Percentiles rank a stretch among this genome's conserved stretches.
These are phyloP conservation scores for Synergus gifuensis DNA, from an alignment of 2,888 invertebrate genomes.

Conservation along the genomic window DNA sequence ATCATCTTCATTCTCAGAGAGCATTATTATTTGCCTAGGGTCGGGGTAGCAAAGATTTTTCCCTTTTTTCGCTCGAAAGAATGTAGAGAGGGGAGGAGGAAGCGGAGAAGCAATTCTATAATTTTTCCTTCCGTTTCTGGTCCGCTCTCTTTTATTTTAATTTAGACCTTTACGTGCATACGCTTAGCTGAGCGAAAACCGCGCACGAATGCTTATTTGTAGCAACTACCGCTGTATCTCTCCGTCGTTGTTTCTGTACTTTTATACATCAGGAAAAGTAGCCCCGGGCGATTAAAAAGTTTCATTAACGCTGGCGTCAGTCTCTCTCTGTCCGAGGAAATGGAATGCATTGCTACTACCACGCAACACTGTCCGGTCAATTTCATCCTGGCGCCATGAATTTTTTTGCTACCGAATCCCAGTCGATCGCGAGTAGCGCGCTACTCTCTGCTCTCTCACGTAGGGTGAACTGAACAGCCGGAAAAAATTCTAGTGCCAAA, in stretches of 20 bases:
- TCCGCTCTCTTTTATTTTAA: constrained; percentile 58
- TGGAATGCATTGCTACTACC: constrained; percentile 61
- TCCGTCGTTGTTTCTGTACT: constrained; percentile 40
- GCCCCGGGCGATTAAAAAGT: constrained; percentile 67
- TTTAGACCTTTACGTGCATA: constrained; percentile 55
- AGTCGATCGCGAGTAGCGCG: constrained; percentile 30
- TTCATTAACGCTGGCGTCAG: constrained; percentile 66
- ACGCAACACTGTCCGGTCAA: constrained; percentile 58
- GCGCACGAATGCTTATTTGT: constrained; percentile 53
- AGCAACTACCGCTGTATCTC: constrained; percentile 51
- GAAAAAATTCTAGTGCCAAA: constrained; percentile 30
- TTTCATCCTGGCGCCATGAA: constrained; percentile 60
- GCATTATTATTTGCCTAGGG: background rate
- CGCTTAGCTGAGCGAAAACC: constrained; percentile 55
- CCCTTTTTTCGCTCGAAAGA: background rate
- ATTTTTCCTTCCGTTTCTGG: constrained; percentile 55
- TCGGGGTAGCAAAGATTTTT: constrained; percentile 9
- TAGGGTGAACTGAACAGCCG: background rate
- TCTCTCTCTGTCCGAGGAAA: constrained; percentile 60
- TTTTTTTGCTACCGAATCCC: constrained; percentile 51
- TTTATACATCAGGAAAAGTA: constrained; percentile 55
- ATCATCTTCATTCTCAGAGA: constrained; percentile 21
- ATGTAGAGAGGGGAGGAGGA: constrained; percentile 39
- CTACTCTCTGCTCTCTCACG: background rate
- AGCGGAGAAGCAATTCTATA: constrained; percentile 54